Conservation (phyloP, 2,888 invertebrate species). For the Tiliacea citrago region DNA sequence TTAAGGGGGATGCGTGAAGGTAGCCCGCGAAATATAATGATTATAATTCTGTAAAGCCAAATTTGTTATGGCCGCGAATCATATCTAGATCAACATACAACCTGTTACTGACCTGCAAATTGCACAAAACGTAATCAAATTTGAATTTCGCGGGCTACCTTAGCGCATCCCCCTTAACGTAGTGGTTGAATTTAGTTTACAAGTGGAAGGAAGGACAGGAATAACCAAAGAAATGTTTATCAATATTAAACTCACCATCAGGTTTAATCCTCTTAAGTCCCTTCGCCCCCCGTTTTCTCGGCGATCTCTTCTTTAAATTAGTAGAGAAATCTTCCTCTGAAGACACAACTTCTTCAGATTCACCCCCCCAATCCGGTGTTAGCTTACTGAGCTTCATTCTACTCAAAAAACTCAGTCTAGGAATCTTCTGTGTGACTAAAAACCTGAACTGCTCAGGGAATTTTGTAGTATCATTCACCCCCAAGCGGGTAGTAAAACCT, state of each 20-base stretch:
- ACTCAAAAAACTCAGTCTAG: conserved; percentile 62
- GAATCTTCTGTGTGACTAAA: conserved; percentile 49
- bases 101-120: too few relatives aligned
- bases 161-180: too few relatives aligned
- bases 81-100: too few relatives aligned
- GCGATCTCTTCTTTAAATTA: conserved; percentile 70
- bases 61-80: too few relatives aligned
- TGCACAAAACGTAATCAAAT: too few relatives aligned
- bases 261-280: conserved; percentile 56
- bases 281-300: conserved; percentile 60
- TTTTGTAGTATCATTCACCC: conserved; percentile 16
- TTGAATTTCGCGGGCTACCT: too few relatives aligned
- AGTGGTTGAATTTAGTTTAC: too few relatives aligned
- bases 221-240: neutral
- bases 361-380: conserved; percentile 60
- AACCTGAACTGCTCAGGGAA: conserved; percentile 15
- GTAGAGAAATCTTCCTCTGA: conserved; percentile 77
- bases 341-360: conserved; percentile 66
- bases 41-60: too few relatives aligned
- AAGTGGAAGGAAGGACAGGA: neutral
- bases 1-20: too few relatives aligned
- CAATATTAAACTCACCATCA: conserved; percentile 61
- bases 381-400: conserved; percentile 63
- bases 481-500: conserved; percentile 1
- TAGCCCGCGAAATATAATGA: too few relatives aligned